Base-by-base conservation (phyloP, 1,140 invertebrate genomes). In the Polyergus mexicanus region DNA sequence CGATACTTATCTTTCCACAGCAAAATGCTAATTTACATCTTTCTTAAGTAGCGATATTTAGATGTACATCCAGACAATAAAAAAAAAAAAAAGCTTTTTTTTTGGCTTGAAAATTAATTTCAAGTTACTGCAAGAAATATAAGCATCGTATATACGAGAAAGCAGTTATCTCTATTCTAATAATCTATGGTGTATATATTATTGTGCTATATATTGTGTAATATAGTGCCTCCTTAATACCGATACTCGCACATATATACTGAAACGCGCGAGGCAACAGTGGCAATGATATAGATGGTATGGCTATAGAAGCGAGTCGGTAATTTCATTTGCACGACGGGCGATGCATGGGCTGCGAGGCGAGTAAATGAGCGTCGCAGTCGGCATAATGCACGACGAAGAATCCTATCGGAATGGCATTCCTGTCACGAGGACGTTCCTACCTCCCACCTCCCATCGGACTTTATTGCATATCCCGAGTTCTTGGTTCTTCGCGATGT, bases 301-400 rank as follows among this genome's bases (percentile, higher is more conserved):
- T 19, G 11, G 60, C 19, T 62, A 58, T 41, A 87, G 86, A 86
- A 90, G 81, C 66, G 86, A 62, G 71, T 38, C 80, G 83, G 88
- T 91, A 89, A 91, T 91, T 87, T 86, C 78, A 91, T 91, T 91
- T 89, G 75, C 72, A 87, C 41, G 85, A 32, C 47, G 58, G 68
- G 60, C 62, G 56, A 44, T 7, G 60, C 69, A 28, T 38, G 66
- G 66, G 28, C 80, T 83, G 60, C 11, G 54, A 75, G 10, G 51
- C 69, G 69, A 68, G 80, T 83, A 84, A 88, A 69, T 58, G 80
- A 72, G 65, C 71, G 58, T 25, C 54, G 81, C 54, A 62, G 56
- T 7, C 68, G 51, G 58, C 35, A 66, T 66, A 86, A 75, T 74
- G 76, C 22, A 78, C 63, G 74, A 54, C 60, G 84, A 84, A 84